Evolutionary conservation across 2,113 vertebrate species (phyloP), one percentile per base, ranked within the genome.

Genomic region (Centropus bengalensis): DNA sequence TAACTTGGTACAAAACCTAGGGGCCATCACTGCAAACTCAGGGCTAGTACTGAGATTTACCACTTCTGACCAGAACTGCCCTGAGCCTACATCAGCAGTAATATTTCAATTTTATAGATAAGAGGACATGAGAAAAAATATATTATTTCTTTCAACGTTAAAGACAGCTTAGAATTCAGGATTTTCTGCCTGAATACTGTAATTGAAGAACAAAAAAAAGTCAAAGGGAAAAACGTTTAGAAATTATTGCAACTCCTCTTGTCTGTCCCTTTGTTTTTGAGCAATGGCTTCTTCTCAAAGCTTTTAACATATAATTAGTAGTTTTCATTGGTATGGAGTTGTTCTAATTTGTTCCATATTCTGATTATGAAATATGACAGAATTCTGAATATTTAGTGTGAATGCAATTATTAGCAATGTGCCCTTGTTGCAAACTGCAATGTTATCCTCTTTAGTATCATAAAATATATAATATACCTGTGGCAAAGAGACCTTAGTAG

Each of bases 311-410:
- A 85, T 86, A 56, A 76, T 67, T 81, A 88, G 70, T 74, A 6
- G 82, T 92, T 84, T 89, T 91, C 69, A 91, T 80, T 82, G 94
- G 28, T 40, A 67, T n/a, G 27, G 38, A 79, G 36, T 56, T 91
- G 60, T 88, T 93, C 32, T 88, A 60, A 89, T 87, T 89, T 85
- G 63, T 89, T 85, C 75, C 54, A 33, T 42, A 44, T 68, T 93
- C 73, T 2, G 14, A 86, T 78, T 91, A 91, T 78, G 47, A 94
- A 91, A 86, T 83, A 91, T 28, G 52, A 75, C 66, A 88, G 71
- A 89, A 91, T 83, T 82, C 51, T 89, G 80, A 92, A 94, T 86
- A 93, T 91, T 91, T 95, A 85, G 94, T 81, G 56, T 49, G 52
- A 80, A 67, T 45, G 40, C 44, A 26, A 84, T 93, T 94, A 91